A percentile compares a stretch with the other conserved stretches of the same genome.
Evolutionary conservation across 2,888 invertebrate genomes (phyloP).

Genomic region (Philereme transversata): DNA sequence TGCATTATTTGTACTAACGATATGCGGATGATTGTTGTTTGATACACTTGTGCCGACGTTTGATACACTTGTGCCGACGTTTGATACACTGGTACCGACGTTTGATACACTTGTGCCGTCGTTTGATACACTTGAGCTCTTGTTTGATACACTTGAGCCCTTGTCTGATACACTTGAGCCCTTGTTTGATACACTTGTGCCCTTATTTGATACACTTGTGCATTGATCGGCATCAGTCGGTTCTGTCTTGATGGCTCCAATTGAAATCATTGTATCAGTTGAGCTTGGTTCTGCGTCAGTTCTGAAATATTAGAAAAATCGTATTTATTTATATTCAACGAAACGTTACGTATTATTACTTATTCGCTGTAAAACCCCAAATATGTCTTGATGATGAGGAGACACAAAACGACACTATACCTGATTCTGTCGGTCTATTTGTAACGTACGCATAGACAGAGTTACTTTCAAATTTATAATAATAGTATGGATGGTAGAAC

Average conservation of each 20-base stretch:
- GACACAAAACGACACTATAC: too few species aligned
- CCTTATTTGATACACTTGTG: background rate
- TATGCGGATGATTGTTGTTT: too few species aligned
- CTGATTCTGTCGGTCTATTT: too few species aligned
- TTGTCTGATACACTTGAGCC: background rate
- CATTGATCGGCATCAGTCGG: background rate
- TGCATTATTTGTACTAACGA: too few species aligned
- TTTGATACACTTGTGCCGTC: background rate
- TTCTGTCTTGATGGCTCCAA: background rate
- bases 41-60: background rate
- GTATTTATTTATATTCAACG: too few species aligned
- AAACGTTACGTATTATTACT: too few species aligned
- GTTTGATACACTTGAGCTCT: background rate
- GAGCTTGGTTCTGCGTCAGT: background rate
- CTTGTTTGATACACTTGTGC: too few species aligned
- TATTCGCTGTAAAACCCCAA: too few species aligned
- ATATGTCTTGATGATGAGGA: too few species aligned
- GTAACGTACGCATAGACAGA: too few species aligned
- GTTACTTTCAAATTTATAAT: too few species aligned
- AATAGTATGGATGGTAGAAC: too few species aligned
- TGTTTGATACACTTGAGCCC: background rate
- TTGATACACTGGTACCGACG: background rate
- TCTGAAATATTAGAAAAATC: conserved; percentile 8
- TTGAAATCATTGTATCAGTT: background rate
- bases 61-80: background rate